Evolutionary conservation across 2,888 invertebrate species (phyloP).

Genomic region (Elegia similella): DNA sequence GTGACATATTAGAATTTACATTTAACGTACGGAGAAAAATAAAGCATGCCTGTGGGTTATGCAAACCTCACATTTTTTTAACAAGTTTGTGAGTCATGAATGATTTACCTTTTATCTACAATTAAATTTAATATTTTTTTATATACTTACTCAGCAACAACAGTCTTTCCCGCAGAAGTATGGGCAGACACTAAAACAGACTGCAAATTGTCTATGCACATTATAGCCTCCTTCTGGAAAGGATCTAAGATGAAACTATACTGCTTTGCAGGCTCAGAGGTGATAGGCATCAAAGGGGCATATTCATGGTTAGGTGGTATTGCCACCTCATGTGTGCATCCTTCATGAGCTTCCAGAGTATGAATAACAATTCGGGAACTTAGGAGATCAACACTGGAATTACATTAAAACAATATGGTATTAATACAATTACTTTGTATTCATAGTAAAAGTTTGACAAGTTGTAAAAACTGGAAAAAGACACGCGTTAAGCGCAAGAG

Average conservation of each 20-base stretch:
- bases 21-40: too few relatives aligned
- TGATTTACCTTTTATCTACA: too few relatives aligned
- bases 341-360: constrained; percentile 93
- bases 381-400: constrained; percentile 86
- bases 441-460: too few relatives aligned
- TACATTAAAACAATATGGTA: constrained; percentile 20
- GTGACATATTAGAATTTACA: too few relatives aligned
- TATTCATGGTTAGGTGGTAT: constrained; percentile 94
- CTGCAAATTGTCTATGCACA: constrained; percentile 98
- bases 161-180: constrained; percentile 99
- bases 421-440: too few relatives aligned
- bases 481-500: background rate
- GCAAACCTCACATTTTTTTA: too few relatives aligned
- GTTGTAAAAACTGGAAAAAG: too few relatives aligned
- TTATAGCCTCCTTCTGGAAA: constrained; percentile 97
- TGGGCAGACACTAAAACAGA: constrained; percentile 99
- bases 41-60: too few relatives aligned
- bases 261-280: constrained; percentile 91
- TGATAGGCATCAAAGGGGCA: constrained; percentile 78
- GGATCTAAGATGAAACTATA: constrained; percentile 98
- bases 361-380: constrained; percentile 93
- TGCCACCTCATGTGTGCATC: constrained; percentile 98
- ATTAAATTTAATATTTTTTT: too few relatives aligned
- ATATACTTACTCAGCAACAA: constrained; percentile 95
- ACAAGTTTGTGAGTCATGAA: too few relatives aligned